Percentiles rank a stretch among this genome's conserved stretches.
phyloP scores from a whole-genome alignment of 2,888 invertebrate genomes.

The Nematopogon swammerdamellus region DNA sequence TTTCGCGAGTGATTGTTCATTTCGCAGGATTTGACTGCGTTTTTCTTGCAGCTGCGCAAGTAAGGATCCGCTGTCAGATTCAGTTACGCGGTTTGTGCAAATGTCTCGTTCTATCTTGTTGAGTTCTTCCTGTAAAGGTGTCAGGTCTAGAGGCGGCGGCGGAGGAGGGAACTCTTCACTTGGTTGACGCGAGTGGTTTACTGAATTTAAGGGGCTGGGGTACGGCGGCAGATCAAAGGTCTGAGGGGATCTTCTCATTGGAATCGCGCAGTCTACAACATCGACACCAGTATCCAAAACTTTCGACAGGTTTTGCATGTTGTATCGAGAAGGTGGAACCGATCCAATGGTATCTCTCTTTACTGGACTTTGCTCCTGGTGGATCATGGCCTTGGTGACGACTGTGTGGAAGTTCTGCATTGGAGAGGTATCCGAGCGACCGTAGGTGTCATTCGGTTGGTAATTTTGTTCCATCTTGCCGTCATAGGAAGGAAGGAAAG shows the following conservation, averaged over 20 bases:
- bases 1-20: slow-evolving; percentile 30
- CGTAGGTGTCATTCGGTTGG: slow-evolving; percentile 32
- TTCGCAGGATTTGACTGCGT: slow-evolving; percentile 58
- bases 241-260: slow-evolving; percentile 33
- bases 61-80: slow-evolving; percentile 40
- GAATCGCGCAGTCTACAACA: slow-evolving; percentile 61
- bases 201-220: slow-evolving; percentile 73
- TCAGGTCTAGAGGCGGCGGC: slow-evolving; percentile 74
- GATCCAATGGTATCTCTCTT: slow-evolving; percentile 40
- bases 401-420: slow-evolving; percentile 61
- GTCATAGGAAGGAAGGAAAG: slow-evolving; percentile 57
- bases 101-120: slow-evolving; percentile 38
- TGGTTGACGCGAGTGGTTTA: slow-evolving; percentile 77
- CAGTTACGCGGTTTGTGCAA: slow-evolving; percentile 23
- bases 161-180: slow-evolving; percentile 90
- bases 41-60: slow-evolving; percentile 63
- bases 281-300: slow-evolving; percentile 54
- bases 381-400: slow-evolving; percentile 83
- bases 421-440: slow-evolving; percentile 16
- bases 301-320: slow-evolving; percentile 36
- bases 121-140: slow-evolving; percentile 60
- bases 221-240: slow-evolving; percentile 73
- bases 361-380: slow-evolving; percentile 73
- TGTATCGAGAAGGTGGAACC: slow-evolving; percentile 26
- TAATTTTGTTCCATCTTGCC: slow-evolving; percentile 18